phyloP scores from a whole-genome alignment of 2,888 invertebrate genomes.

The Erynnis tages region DNA sequence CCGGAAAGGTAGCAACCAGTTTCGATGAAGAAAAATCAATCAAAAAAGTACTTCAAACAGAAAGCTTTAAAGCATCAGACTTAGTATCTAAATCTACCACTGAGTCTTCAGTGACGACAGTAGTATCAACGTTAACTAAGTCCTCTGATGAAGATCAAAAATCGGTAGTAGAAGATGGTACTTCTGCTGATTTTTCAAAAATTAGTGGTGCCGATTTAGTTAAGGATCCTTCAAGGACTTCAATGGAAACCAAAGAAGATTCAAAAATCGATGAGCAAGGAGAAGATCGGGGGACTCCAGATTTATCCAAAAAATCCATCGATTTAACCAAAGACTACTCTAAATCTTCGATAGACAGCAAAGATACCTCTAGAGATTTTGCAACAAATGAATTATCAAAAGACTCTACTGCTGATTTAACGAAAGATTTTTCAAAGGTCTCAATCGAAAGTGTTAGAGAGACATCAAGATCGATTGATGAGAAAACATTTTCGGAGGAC shows the following conservation, averaged over 20 bases:
- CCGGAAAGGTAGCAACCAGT: not conserved
- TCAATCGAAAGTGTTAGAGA: slow-evolving; percentile 74
- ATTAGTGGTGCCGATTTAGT: slow-evolving; percentile 71
- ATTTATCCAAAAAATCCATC: slow-evolving; percentile 73
- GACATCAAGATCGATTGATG: slow-evolving; percentile 70
- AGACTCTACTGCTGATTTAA: slow-evolving; percentile 73
- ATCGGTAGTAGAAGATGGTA: slow-evolving; percentile 70
- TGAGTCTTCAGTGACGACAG: slow-evolving; percentile 75
- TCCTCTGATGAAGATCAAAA: slow-evolving; percentile 75
- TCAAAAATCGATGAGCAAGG: slow-evolving; percentile 58
- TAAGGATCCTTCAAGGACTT: slow-evolving; percentile 71
- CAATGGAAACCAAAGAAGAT: slow-evolving; percentile 68
- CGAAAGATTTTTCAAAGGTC: slow-evolving; percentile 72
- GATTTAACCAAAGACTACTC: slow-evolving; percentile 75
- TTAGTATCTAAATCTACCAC: slow-evolving; percentile 73
- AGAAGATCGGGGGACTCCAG: slow-evolving; percentile 70
- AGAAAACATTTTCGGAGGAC: slow-evolving; percentile 75
- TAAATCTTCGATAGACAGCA: slow-evolving; percentile 75
- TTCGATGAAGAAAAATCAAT: slow-evolving; percentile 25
- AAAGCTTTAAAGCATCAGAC: slow-evolving; percentile 57
- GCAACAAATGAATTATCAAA: slow-evolving; percentile 75
- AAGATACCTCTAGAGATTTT: slow-evolving; percentile 75
- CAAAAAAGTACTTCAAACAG: slow-evolving; percentile 59
- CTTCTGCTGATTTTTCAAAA: slow-evolving; percentile 73
- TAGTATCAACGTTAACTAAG: slow-evolving; percentile 70